phyloP scores from a whole-genome alignment of 2,113 vertebrate species.

The Micronisus gabar region DNA sequence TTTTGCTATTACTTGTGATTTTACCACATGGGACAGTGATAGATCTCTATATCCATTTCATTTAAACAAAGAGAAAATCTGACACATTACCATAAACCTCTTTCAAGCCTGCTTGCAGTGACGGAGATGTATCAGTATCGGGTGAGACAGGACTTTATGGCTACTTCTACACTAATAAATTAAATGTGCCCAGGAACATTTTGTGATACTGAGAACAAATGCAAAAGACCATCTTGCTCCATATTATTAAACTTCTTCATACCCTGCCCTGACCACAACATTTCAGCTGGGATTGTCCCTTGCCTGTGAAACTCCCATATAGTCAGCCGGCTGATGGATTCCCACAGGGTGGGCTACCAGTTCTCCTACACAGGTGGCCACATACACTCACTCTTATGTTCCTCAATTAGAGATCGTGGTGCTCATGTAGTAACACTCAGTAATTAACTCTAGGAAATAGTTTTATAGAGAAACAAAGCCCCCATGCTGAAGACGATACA shows the following conservation, averaged over 20 bases:
- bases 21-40: background rate
- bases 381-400: background rate
- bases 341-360: background rate
- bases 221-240: background rate
- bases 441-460: background rate
- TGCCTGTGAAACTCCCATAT: background rate
- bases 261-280: background rate
- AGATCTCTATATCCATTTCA: background rate
- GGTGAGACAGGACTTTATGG: background rate
- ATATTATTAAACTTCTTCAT: background rate
- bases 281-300: background rate
- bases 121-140: background rate
- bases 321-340: background rate
- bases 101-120: background rate
- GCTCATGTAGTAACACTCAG: background rate
- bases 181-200: background rate
- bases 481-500: background rate
- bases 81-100: background rate
- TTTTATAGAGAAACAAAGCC: background rate
- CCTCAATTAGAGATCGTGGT: rapidly evolving
- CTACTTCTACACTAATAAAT: background rate
- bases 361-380: background rate
- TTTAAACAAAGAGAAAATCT: slow-evolving; percentile 25
- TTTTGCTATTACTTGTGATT: background rate
- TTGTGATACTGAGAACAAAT: background rate